phyloP scores from a whole-genome alignment of 2,888 invertebrate genomes.

The Sycophila texana region DNA sequence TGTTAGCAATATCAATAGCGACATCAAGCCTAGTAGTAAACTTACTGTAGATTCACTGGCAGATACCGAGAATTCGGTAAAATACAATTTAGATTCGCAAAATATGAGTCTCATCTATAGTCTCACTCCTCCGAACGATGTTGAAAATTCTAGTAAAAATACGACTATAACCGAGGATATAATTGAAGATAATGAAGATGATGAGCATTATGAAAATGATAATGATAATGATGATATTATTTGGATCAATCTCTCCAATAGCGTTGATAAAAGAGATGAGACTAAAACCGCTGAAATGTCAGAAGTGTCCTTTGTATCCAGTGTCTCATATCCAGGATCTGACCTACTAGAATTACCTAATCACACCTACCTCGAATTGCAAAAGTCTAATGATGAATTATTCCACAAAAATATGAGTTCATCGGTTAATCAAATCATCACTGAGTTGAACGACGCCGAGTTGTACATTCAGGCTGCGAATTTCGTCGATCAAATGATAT shows the following conservation, averaged over 20 bases:
- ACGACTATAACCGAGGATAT: constrained; percentile 51
- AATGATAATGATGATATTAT: constrained; percentile 25
- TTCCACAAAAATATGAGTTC: constrained; percentile 68
- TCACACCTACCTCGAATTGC: constrained; percentile 61
- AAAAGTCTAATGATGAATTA: constrained; percentile 63
- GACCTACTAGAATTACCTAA: constrained; percentile 66
- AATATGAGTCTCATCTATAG: constrained; percentile 70
- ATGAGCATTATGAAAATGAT: background rate
- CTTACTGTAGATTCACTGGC: constrained; percentile 58
- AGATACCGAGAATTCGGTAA: constrained; percentile 61
- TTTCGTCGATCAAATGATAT: constrained; percentile 64
- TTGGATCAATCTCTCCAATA: constrained; percentile 19
- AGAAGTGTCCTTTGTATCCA: constrained; percentile 41
- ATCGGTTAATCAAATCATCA: constrained; percentile 69
- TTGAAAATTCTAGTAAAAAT: constrained; percentile 46
- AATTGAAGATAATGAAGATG: constrained; percentile 46
- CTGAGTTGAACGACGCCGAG: constrained; percentile 65
- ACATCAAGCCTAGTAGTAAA: constrained; percentile 62
- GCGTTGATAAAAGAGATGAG: constrained; percentile 20
- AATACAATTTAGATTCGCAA: constrained; percentile 66
- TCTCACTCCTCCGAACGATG: constrained; percentile 63
- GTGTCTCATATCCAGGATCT: constrained; percentile 57
- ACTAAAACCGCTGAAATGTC: constrained; percentile 46
- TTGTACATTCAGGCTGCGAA: constrained; percentile 58
- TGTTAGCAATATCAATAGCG: constrained; percentile 62